Evolutionary conservation across 2,113 vertebrate species (phyloP).

Genomic region (Andinoacara biseriatus): DNA sequence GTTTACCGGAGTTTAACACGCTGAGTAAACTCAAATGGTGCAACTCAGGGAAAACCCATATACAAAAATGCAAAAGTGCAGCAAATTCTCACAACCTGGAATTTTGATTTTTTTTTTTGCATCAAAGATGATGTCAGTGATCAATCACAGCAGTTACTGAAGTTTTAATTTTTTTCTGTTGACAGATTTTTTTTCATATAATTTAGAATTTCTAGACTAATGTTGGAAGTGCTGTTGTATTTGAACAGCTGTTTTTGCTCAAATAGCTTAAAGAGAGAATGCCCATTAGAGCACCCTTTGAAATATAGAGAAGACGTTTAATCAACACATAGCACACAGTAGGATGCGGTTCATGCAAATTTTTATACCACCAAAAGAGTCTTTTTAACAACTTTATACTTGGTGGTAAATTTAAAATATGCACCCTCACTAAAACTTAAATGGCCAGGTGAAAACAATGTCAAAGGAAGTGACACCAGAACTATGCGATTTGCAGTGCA

Average conservation of each 20-base stretch:
- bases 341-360: constrained; percentile 49
- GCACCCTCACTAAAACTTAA: not conserved
- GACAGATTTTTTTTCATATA: not conserved
- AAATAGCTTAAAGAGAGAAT: not conserved
- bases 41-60: not conserved
- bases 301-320: not conserved
- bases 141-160: not conserved
- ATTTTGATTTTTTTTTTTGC: not conserved
- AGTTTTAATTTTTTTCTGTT: not conserved
- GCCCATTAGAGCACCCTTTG: not conserved
- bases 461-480: not conserved
- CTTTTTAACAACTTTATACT: not conserved
- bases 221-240: not conserved
- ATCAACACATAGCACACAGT: not conserved
- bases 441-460: not conserved
- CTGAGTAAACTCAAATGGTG: not conserved
- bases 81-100: not conserved
- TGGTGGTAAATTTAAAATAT: not conserved
- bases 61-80: not conserved
- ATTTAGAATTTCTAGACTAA: not conserved
- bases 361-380: not conserved
- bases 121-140: not conserved
- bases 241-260: not conserved
- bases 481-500: not conserved
- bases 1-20: not conserved